Evolutionary conservation across 2,888 invertebrate species (phyloP).

Genomic region (Drosophila tripunctata): DNA sequence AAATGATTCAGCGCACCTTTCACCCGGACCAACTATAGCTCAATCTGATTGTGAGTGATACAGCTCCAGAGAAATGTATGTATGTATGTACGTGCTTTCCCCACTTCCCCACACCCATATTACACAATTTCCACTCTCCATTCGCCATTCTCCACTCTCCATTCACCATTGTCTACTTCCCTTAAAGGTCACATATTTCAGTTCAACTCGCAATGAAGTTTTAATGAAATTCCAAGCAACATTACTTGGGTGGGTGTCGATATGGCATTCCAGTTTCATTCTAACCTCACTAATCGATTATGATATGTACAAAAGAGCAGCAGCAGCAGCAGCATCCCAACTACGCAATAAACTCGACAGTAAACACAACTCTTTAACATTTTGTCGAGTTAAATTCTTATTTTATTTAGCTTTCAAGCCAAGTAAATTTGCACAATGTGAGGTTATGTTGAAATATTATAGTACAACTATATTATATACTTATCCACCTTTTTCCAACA

Average conservation of each 20-base stretch:
- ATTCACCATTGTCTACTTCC: neutral
- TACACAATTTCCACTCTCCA: neutral
- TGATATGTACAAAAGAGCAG: too few relatives aligned
- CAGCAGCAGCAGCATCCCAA: too few relatives aligned
- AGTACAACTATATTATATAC: too few relatives aligned
- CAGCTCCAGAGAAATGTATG: too few relatives aligned
- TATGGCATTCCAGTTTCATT: constrained; percentile 20
- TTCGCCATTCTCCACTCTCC: neutral
- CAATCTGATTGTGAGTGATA: constrained; percentile 6
- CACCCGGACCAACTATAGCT: constrained; percentile 30
- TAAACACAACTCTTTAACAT: neutral
- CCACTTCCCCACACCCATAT: neutral
- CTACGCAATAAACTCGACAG: neutral
- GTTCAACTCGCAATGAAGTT: constrained; percentile 5
- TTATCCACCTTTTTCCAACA: too few relatives aligned
- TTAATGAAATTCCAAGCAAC: constrained; percentile 39
- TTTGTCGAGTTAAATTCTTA: too few relatives aligned
- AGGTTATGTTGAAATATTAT: too few relatives aligned
- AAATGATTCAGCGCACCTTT: constrained; percentile 47
- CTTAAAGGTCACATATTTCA: constrained; percentile 42
- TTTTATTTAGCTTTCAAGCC: too few relatives aligned
- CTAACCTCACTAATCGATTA: constrained; percentile 8
- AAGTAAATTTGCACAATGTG: too few relatives aligned
- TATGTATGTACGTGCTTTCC: too few relatives aligned
- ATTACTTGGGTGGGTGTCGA: neutral